Conservation (phyloP, 2,113 vertebrate genomes). For the Zootoca vivipara region DNA sequence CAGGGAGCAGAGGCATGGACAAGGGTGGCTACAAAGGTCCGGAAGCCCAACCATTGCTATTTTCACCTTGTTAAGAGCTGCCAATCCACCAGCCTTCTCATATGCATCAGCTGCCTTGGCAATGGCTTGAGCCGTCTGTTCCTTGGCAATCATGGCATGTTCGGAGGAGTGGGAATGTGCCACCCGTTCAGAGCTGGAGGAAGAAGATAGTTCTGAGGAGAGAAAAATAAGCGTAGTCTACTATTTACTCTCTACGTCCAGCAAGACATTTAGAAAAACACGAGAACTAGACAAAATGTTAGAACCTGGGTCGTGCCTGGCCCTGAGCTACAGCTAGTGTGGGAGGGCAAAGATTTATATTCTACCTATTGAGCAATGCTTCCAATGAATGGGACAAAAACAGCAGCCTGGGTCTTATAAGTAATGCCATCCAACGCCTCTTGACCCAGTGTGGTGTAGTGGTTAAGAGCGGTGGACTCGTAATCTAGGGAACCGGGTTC, state of each 20-base stretch:
- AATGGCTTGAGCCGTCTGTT: constrained; percentile 78
- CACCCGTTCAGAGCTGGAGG: not conserved
- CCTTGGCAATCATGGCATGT: constrained; percentile 73
- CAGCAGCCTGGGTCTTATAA: not conserved
- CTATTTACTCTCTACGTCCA: too few species aligned
- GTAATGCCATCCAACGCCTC: too few species aligned
- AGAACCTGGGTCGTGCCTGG: not conserved
- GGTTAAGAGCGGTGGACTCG: too few species aligned
- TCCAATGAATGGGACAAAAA: not conserved
- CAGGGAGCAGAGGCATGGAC: constrained; percentile 17
- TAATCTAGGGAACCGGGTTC: too few species aligned
- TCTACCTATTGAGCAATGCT: not conserved
- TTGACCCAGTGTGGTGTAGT: too few species aligned
- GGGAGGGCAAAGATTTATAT: not conserved
- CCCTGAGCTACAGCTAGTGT: not conserved
- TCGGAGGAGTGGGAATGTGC: constrained; percentile 69
- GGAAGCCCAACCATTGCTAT: rapidly evolving
- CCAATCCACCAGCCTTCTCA: constrained; percentile 66
- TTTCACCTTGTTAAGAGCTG: constrained; percentile 73
- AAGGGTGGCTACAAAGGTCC: not conserved
- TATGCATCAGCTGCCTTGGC: constrained; percentile 71
- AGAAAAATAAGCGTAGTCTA: not conserved
- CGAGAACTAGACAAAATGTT: not conserved
- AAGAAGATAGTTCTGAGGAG: constrained; percentile 35
- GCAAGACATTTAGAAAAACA: too few species aligned